Evolutionary conservation across 2,113 vertebrate species (phyloP), one percentile per base, ranked within the genome.

Genomic region (Todiramphus saurophagus): DNA sequence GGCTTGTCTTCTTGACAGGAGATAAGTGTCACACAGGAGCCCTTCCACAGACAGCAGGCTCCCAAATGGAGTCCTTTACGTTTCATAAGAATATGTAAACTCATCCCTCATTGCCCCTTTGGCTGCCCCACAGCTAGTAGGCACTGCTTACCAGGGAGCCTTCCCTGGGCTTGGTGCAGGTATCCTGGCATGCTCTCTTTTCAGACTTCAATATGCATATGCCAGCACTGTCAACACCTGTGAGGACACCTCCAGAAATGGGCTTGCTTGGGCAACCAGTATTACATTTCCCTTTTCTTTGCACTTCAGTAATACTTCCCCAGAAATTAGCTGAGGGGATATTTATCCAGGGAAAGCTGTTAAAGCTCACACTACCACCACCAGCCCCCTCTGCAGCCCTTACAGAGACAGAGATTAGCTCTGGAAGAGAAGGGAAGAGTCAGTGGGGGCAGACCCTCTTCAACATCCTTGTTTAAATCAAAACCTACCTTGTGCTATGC

Each of bases 71-170:
- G 15, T 39, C 24, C n/a, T 73, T n/a, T 27, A 13, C 2, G 0
- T 66, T 81, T 58, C 19, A 16, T 50, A 44, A 82, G 21, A 33
- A 43, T n/a, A 12, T 3, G 2, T 23, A 37, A 73, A 31, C 28
- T 4, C 0, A 0, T 37, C 28, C 43, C 37, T 77, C 5, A 0
- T 48, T n/a, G 5, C 5, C 16, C 1, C 16, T 37, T 58, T n/a
- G 35, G 39, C 79, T 72, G 46, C 30, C 62, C 67, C 17, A 9
- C 1, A 13, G 14, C 51, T 39, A 67, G 41, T 27, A 37, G 59
- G 39, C 7, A 9, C 33, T 74, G 44, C 39, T 53, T 28, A 33
- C 48, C 21, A 5, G 2, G 28, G 14, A 39, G 19, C 72, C 23
- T 41, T 46, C 20, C 63, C 51, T 2, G 11, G 35, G 43, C 55